phyloP scores from a whole-genome alignment of 1,140 invertebrate species.

The Drosophila ohnishii region DNA sequence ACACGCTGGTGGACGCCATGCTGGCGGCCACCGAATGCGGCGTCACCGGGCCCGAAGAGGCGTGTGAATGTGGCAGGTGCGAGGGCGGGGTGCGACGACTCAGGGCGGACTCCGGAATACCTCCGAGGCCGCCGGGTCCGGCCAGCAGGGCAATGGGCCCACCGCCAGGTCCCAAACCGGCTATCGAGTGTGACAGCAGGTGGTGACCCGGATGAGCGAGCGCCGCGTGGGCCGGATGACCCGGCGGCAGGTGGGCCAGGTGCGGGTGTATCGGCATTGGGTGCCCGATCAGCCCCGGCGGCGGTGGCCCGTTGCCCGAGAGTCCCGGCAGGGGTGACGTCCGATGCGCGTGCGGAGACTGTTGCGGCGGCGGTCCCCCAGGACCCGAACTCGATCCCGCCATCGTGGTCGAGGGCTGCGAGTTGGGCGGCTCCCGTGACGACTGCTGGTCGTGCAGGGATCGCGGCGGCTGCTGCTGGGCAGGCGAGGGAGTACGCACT shows the following conservation, averaged over 20 bases:
- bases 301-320: slow-evolving; percentile 58
- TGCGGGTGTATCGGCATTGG: slow-evolving; percentile 80
- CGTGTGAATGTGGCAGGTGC: slow-evolving; percentile 70
- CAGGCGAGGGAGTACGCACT: slow-evolving; percentile 77
- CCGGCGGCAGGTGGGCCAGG: slow-evolving; percentile 76
- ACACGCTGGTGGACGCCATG: slow-evolving; percentile 54
- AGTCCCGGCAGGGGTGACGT: slow-evolving; percentile 76
- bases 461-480: slow-evolving; percentile 72
- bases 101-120: slow-evolving; percentile 70
- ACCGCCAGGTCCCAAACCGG: slow-evolving; percentile 70
- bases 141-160: slow-evolving; percentile 74
- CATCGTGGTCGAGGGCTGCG: slow-evolving; percentile 65
- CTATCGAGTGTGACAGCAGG: slow-evolving; percentile 75
- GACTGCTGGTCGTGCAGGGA: slow-evolving; percentile 69
- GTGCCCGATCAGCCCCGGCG: slow-evolving; percentile 72
- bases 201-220: slow-evolving; percentile 76
- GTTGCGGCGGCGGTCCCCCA: slow-evolving; percentile 57
- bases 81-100: slow-evolving; percentile 77
- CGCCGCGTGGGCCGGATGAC: slow-evolving; percentile 78
- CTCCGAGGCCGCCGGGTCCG: slow-evolving; percentile 72
- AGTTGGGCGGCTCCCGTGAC: slow-evolving; percentile 54
- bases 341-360: slow-evolving; percentile 75
- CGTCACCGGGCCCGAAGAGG: slow-evolving; percentile 61
- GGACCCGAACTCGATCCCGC: slow-evolving; percentile 33
- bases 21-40: slow-evolving; percentile 69